Base-by-base conservation (phyloP, 2,888 invertebrate genomes). In the Habrosyne pyritoides region DNA sequence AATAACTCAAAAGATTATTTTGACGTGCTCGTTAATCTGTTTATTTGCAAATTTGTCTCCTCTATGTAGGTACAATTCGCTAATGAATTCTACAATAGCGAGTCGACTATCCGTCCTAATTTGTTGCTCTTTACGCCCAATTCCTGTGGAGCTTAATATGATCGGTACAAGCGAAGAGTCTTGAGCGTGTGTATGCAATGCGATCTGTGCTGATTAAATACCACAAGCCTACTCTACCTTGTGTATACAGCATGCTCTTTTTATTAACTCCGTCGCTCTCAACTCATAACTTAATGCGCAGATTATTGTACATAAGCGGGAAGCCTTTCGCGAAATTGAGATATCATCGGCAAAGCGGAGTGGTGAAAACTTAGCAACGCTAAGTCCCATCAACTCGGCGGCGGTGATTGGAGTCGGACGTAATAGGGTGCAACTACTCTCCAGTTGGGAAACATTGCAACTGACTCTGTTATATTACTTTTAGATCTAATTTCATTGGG, bases 311-410 rank as follows among this genome's bases (percentile, higher is more conserved):
- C 77, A 69, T 71, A 75, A 83, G 81, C 84, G 80, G 71, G 85
- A 89, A 88, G 74, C 84, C 86, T 71, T 69, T 82, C 78, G 72
- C 77, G 77, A 81, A 88, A 86, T 85, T 80, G 86, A 86, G 86
- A 86, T 89, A 86, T 85, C 83, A 81, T 78, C 63, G 71, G 69
- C 73, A 73, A 74, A 81, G 79, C 79, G 74, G 78, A 86, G 80
- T 81, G 77, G 78, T 80, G 91, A 91, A 91, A 89, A 85, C 91
- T 84, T 91, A 91, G 82, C 79, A 91, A 89, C 80, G 90, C 86
- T 89, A 89, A 89, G 86, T 84, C 83, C 79, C 72, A 82, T 81
- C 77, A 79, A 80, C 79, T 79, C 75, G 60, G 55, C 68, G 61
- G 63, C 60, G 64, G 63, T 77, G 80, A 83, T 82, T 84, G 77